phyloP scores from a whole-genome alignment of 1,140 invertebrate genomes.

The Euwallacea similis region DNA sequence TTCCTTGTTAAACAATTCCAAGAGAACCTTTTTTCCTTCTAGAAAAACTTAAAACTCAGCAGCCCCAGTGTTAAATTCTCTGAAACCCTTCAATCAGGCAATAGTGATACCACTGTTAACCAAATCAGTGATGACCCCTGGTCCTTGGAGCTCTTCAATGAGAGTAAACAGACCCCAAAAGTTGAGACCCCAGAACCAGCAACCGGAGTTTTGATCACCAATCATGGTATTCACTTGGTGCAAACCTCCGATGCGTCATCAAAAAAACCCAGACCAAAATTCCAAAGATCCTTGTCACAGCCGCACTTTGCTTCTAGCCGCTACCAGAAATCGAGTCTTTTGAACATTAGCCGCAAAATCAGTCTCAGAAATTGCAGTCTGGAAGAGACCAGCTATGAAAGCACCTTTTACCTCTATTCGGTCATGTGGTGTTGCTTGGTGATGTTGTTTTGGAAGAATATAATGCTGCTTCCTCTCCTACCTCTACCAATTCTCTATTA shows the following conservation, averaged over 20 bases:
- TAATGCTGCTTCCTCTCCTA: conserved; percentile 69
- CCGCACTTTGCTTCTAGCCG: conserved; percentile 41
- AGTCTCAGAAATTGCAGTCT: conserved; percentile 37
- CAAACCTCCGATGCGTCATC: conserved; percentile 4
- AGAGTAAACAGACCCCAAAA: conserved; percentile 22
- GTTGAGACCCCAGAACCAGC: conserved; percentile 18
- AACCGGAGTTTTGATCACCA: conserved; percentile 39
- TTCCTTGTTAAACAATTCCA: too few species aligned
- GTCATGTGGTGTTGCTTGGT: conserved; percentile 69
- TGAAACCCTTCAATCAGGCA: conserved; percentile 8
- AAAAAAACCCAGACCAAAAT: conserved; percentile 37
- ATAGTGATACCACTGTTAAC: conserved; percentile 11
- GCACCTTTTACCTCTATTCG: conserved; percentile 64
- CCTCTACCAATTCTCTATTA: conserved; percentile 68
- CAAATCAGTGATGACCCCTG: conserved; percentile 27
- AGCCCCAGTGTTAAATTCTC: conserved; percentile 14
- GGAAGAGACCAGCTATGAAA: conserved; percentile 43
- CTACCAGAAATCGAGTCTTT: conserved; percentile 30
- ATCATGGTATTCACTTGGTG: conserved; percentile 40
- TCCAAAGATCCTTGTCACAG: conserved; percentile 49
- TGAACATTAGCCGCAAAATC: conserved; percentile 34
- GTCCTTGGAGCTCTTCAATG: conserved; percentile 48
- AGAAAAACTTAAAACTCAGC: neutral
- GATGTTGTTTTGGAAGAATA: conserved; percentile 71
- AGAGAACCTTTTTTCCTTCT: too few species aligned